These are phyloP conservation scores for Cariama cristata DNA, from an alignment of 2,113 vertebrate species.

Conservation along the genomic window DNA sequence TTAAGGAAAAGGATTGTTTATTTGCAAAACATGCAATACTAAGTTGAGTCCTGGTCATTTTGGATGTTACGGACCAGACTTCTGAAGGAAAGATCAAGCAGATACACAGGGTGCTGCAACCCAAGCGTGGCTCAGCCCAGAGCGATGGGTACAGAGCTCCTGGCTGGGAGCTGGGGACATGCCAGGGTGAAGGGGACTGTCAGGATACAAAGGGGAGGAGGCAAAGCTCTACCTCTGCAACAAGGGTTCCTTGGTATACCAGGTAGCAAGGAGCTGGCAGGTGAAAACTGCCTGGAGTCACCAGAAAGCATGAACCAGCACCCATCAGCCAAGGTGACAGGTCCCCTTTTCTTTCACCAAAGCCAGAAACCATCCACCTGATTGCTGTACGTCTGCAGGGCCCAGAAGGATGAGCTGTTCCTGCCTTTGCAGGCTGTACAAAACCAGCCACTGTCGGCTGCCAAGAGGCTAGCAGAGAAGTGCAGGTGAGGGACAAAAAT, in stretches of 20 bases:
- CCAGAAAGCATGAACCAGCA: not conserved
- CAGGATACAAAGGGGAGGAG: not conserved
- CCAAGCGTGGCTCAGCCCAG: not conserved
- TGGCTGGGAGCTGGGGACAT: not conserved
- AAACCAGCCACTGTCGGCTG: not conserved
- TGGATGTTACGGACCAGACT: fast-evolving
- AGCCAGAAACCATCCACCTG: not conserved
- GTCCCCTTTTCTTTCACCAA: not conserved
- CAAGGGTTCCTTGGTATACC: not conserved
- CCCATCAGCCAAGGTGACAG: not conserved
- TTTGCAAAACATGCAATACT: not conserved
- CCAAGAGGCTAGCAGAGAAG: conserved; percentile 8
- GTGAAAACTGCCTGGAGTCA: not conserved
- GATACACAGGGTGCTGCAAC: not conserved
- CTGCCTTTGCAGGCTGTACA: not conserved
- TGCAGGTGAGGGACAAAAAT: conserved; percentile 13
- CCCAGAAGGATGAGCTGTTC: not conserved
- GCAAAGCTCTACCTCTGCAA: not conserved
- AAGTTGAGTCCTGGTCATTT: not conserved
- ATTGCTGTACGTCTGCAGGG: not conserved
- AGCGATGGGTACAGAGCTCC: not conserved
- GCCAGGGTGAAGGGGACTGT: not conserved
- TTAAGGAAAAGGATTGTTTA: not conserved
- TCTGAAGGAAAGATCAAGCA: not conserved
- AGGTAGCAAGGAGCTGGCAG: not conserved